Percentiles rank a stretch among this genome's conserved stretches.
Conservation (phyloP, 2,113 vertebrate genomes). For the Ceyx margarethae region DNA sequence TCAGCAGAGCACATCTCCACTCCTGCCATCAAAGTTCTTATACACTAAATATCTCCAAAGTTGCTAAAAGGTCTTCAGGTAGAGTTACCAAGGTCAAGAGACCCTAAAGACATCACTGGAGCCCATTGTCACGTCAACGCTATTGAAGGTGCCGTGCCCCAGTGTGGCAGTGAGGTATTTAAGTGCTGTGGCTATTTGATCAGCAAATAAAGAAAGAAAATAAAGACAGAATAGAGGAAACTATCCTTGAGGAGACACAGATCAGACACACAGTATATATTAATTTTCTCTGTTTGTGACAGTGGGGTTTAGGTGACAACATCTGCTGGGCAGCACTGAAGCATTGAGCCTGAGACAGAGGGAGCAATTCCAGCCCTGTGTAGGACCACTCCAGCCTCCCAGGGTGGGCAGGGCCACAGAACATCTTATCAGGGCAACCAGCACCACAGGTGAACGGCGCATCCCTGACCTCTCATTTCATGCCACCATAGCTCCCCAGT, state of each 20-base stretch:
- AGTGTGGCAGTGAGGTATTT: background rate
- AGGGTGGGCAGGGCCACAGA: background rate
- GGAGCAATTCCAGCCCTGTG: background rate
- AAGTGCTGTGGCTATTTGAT: background rate
- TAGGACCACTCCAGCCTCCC: background rate
- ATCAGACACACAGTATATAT: background rate
- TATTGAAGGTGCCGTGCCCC: background rate
- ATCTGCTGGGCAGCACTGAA: background rate
- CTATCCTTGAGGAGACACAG: background rate
- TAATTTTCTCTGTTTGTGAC: slow-evolving; percentile 1
- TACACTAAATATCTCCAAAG: slow-evolving; percentile 22
- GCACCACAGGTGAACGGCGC: background rate
- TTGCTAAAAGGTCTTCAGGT: slow-evolving; percentile 21
- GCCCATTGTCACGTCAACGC: background rate
- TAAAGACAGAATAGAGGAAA: background rate
- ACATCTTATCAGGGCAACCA: background rate
- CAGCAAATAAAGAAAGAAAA: background rate
- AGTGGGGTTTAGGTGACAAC: background rate
- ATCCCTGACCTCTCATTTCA: background rate
- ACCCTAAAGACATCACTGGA: background rate
- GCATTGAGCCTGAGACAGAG: background rate
- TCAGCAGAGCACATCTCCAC: slow-evolving; percentile 67
- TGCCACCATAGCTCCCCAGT: background rate
- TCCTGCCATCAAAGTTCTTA: slow-evolving; percentile 32
- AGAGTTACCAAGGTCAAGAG: slow-evolving; percentile 14